Evolutionary conservation across 92 coral and sea anemone genomes (phyloP), one percentile per base, ranked within the genome.

Genomic region (Scolanthus callimorphus): DNA sequence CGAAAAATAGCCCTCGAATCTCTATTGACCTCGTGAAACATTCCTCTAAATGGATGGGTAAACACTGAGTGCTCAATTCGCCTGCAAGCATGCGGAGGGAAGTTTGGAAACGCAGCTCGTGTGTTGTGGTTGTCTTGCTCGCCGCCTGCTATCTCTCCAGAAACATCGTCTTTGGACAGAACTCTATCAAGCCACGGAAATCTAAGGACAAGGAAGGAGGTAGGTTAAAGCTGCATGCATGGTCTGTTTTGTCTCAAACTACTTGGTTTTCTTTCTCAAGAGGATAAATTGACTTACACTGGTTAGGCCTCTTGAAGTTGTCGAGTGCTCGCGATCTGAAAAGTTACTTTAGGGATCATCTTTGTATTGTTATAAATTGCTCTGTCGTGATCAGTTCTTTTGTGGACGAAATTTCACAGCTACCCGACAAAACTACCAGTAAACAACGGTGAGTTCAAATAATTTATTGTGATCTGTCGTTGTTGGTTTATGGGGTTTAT

Each of bases 121-220:
- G n/a, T n/a, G n/a, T n/a, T n/a, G n/a, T n/a, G n/a, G n/a, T n/a
- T n/a, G n/a, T n/a, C n/a, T n/a, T n/a, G n/a, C n/a, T n/a, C n/a
- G n/a, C n/a, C n/a, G n/a, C n/a, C n/a, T n/a, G n/a, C n/a, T n/a
- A n/a, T n/a, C n/a, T n/a, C n/a, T n/a, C n/a, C n/a, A n/a, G n/a
- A n/a, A n/a, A n/a, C n/a, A n/a, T n/a, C n/a, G n/a, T n/a, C n/a
- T n/a, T 52, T n/a, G 67, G 77, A 27, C 77, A 61, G 48, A 77
- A 77, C 67, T 46, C 83, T 29, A 77, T 77, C 12, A 61, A 61
- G 22, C 77, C 83, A 27, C 55, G 83, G 24, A 67, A 65, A 11
- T 51, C 83, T 11, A 77, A 71, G 71, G 27, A 65, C 1, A 65
- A 52, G 46, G 44, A 46, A n/a, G 77, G 62, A 66, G 82, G 82